A percentile compares a stretch with the other conserved stretches of the same genome.
Evolutionary conservation across 1,140 invertebrate genomes (phyloP).

Genomic region (Latrodectus geometricus): DNA sequence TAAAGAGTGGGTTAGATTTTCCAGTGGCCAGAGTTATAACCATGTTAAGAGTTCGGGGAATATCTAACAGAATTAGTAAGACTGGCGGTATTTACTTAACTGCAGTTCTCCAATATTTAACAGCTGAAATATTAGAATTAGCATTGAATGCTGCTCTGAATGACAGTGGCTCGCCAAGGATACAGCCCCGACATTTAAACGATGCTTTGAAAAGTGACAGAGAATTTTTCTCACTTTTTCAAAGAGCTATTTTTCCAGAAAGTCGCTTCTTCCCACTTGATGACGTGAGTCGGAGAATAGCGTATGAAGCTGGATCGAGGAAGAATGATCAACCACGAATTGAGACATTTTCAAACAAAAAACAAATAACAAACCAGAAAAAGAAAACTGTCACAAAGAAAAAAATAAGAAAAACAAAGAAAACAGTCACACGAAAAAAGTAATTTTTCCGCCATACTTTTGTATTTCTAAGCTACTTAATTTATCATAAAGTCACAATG

Average conservation of each 20-base stretch:
- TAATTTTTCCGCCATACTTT: too few relatives aligned
- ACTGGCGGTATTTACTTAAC: constrained; percentile 22
- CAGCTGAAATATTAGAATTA: constrained; percentile 19
- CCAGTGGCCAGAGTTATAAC: constrained; percentile 10
- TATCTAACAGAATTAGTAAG: not conserved
- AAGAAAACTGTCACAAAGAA: not conserved
- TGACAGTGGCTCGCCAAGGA: not conserved
- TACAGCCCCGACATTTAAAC: constrained; percentile 9
- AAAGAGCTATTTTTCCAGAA: constrained; percentile 12
- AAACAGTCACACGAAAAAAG: too few relatives aligned
- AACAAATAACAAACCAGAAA: not conserved
- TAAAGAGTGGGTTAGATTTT: constrained; percentile 10
- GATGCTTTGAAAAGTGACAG: constrained; percentile 1
- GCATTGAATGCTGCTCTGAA: constrained; percentile 6
- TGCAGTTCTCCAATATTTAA: constrained; percentile 27
- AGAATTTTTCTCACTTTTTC: constrained; percentile 27
- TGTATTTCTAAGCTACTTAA: too few relatives aligned
- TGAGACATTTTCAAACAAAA: not conserved
- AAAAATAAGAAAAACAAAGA: not conserved
- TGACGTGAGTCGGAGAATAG: not conserved
- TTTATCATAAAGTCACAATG: too few relatives aligned
- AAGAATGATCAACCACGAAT: not conserved
- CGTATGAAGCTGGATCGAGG: not conserved
- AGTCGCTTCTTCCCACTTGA: not conserved
- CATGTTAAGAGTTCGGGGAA: not conserved